phyloP scores from a whole-genome alignment of 2,888 invertebrate genomes.

The Linyphia triangularis region DNA sequence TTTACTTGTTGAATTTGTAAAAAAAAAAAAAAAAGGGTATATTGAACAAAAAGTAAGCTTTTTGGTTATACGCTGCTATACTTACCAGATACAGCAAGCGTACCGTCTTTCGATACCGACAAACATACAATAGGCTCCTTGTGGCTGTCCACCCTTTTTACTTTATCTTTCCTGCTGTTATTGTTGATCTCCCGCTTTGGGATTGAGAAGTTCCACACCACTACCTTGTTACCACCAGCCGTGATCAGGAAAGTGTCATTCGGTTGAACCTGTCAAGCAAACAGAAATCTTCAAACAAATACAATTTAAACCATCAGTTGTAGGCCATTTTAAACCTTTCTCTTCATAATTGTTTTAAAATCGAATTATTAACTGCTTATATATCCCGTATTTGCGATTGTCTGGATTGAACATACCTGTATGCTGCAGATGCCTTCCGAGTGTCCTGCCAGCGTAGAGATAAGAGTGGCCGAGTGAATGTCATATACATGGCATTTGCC shows the following conservation, averaged over 20 bases:
- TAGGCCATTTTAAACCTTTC: too few relatives aligned
- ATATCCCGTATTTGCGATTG: too few relatives aligned
- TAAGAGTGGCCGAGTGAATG: conserved; percentile 87
- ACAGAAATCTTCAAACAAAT: background rate
- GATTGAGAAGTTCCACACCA: conserved; percentile 87
- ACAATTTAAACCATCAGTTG: too few relatives aligned
- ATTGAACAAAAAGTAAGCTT: too few relatives aligned
- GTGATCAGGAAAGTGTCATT: conserved; percentile 90
- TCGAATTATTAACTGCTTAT: too few relatives aligned
- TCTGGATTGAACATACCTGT: conserved; percentile 82
- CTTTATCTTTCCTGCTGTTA: conserved; percentile 44
- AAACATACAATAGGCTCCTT: conserved; percentile 87
- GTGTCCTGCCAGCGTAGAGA: conserved; percentile 85
- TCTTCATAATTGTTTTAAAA: too few relatives aligned
- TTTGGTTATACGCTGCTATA: too few relatives aligned
- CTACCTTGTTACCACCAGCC: conserved; percentile 89
- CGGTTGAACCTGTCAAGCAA: conserved; percentile 78
- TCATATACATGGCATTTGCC: conserved; percentile 90
- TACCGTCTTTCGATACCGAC: conserved; percentile 90
- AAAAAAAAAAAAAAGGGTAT: too few relatives aligned
- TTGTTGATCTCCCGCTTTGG: conserved; percentile 49
- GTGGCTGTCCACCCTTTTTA: conserved; percentile 79
- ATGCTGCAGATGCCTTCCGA: conserved; percentile 83
- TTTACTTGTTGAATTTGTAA: too few relatives aligned
- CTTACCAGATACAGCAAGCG: conserved; percentile 87